These are phyloP conservation scores for Pollenia griseotomentosa DNA, from an alignment of 2,888 invertebrate species.

Conservation along the genomic window DNA sequence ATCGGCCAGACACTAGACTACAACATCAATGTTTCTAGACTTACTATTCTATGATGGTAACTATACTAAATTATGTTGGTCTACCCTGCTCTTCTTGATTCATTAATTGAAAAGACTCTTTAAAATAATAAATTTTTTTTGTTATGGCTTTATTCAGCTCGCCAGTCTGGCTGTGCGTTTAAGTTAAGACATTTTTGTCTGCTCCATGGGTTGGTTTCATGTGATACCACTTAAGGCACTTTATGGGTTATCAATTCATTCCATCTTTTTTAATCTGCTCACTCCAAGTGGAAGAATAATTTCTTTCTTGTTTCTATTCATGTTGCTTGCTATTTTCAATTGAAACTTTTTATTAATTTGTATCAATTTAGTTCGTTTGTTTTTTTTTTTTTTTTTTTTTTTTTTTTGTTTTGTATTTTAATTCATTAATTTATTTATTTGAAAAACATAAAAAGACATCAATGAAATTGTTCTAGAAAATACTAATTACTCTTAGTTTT, in stretches of 20 bases:
- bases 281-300: conserved; percentile 3
- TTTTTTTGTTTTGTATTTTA: background rate
- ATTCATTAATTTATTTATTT: conserved; percentile 39
- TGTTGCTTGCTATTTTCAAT: background rate
- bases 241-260: conserved; percentile 54
- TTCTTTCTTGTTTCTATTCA: background rate
- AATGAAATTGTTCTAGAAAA: conserved; percentile 69
- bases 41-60: no score
- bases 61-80: background rate
- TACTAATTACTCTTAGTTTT: conserved; percentile 37
- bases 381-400: background rate
- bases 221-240: background rate
- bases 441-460: conserved; percentile 9
- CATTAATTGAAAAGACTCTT: background rate
- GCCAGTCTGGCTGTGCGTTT: background rate
- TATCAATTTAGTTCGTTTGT: conserved; percentile 34
- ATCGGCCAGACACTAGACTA: no score
- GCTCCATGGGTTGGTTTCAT: background rate
- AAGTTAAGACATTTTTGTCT: conserved; percentile 11
- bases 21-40: no score
- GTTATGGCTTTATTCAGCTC: background rate
- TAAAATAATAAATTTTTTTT: background rate
- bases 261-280: conserved; percentile 18
- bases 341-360: conserved; percentile 26
- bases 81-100: conserved; percentile 10